Base-by-base conservation (phyloP, 2,113 vertebrate genomes). In the Bostrychus sinensis region DNA sequence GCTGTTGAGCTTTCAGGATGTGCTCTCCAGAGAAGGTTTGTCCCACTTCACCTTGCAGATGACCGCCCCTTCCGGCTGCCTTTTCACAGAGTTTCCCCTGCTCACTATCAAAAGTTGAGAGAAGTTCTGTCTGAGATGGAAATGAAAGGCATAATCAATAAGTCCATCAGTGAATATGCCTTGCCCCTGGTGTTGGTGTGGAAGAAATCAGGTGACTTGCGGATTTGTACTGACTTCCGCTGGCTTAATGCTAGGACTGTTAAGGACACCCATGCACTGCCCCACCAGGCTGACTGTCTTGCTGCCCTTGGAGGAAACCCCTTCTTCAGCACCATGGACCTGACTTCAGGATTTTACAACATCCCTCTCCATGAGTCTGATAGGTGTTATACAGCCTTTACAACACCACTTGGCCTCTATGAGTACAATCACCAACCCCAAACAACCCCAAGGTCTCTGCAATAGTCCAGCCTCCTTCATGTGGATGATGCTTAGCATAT, bases 271-370 rank as follows among this genome's bases (percentile, higher is more conserved):
- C 60, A 78, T 1, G 50, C 70, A 4, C 10, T 66, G 10, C 64
- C 75, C n/a, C 41, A 81, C 14, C 73, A 72, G 23, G 12, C 69
- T 2, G 60, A 69, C 1, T 9, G 20, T 0, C 54, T 70, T 0
- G 59, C 69, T 39, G 73, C 74, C 9, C 8, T 81, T 14, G 63
- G 55, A 2, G 59, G 74, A 0, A 65, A 77, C 16, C 34, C 20
- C 0, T 67, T 72, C 4, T 72, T 62, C 2, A 34, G 23, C 5
- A 67, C 59, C 0, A 59, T 54, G 60, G 54, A 76, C 9, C 10
- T 76, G 2, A 69, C 64, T 1, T 69, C 20, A 0, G 42, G 48
- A 1, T 75, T 57, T 11, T 71, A 68, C 6, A 70, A 70, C 26
- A 7, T 75, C 1, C 25, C 23, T 1, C 22, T 66, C 0, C 59